phyloP scores from a whole-genome alignment of 2,888 invertebrate species.

The Capitulum mitella region DNA sequence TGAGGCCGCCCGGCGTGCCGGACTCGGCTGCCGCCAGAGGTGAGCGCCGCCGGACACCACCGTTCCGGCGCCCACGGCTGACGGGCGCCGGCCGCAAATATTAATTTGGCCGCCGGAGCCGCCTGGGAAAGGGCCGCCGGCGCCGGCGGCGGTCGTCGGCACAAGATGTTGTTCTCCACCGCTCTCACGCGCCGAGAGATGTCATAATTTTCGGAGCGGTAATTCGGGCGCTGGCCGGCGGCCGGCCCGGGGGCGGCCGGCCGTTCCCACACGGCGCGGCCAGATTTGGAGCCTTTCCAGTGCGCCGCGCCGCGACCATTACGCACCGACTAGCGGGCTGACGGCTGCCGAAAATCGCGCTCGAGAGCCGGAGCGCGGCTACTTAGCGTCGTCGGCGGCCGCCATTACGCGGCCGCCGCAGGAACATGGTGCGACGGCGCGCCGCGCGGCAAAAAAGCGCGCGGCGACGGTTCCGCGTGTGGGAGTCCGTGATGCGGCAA shows the following conservation, averaged over 20 bases:
- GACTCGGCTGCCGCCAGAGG: background rate
- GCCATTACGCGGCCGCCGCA: background rate
- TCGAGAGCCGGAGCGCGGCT: conserved; percentile 9
- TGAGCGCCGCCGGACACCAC: background rate
- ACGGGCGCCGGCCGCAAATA: conserved; percentile 1
- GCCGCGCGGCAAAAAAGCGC: background rate
- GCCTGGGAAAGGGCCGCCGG: conserved; percentile 18
- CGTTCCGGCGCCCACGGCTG: conserved; percentile 7
- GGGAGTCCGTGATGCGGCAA: background rate
- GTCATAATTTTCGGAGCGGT: background rate
- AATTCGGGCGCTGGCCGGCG: background rate
- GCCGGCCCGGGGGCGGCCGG: background rate
- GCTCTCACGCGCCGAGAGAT: background rate
- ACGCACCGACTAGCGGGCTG: background rate
- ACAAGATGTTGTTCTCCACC: conserved; percentile 4
- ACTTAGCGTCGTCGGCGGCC: background rate
- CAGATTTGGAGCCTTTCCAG: conserved; percentile 3
- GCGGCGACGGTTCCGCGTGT: conserved; percentile 13
- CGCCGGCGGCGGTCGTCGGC: background rate
- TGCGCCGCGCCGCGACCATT: background rate
- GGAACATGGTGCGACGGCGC: background rate
- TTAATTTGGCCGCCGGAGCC: conserved; percentile 3
- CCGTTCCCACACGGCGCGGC: background rate
- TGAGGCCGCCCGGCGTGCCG: background rate
- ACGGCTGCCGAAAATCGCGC: background rate